Conservation (phyloP, 2,797 vertebrate species). For the Limnodromus scolopaceus region DNA sequence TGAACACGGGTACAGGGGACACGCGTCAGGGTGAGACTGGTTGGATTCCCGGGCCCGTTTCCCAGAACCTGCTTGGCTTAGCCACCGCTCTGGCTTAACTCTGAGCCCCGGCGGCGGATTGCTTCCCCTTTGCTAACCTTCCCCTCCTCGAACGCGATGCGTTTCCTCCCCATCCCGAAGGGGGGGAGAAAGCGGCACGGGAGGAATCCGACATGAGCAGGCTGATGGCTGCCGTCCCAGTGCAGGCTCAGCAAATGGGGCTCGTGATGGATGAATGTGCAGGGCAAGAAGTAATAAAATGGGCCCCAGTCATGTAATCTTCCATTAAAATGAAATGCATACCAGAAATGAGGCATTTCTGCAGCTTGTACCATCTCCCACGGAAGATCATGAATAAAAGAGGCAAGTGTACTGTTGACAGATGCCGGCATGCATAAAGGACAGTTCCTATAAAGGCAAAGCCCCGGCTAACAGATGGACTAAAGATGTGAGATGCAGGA, state of each 20-base stretch:
- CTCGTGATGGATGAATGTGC: constrained; percentile 73
- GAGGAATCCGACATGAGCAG: constrained; percentile 35
- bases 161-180: background rate
- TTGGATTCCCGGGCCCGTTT: background rate
- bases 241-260: constrained; percentile 70
- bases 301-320: constrained; percentile 77
- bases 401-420: constrained; percentile 79
- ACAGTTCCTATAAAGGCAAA: constrained; percentile 80
- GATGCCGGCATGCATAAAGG: constrained; percentile 82
- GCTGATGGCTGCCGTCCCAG: constrained; percentile 67
- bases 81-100: background rate
- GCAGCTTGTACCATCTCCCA: constrained; percentile 77
- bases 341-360: constrained; percentile 76
- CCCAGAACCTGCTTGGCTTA: background rate
- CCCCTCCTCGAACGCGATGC: background rate
- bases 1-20: background rate
- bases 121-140: constrained; percentile 32
- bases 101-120: background rate
- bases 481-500: constrained; percentile 93
- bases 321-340: constrained; percentile 81
- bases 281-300: constrained; percentile 77
- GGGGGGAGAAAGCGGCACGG: background rate
- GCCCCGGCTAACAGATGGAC: constrained; percentile 92
- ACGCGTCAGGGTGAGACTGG: fast-evolving
- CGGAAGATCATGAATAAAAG: constrained; percentile 81